phyloP scores from a whole-genome alignment of 1,140 invertebrate species.

The Eupristina koningsbergeri region DNA sequence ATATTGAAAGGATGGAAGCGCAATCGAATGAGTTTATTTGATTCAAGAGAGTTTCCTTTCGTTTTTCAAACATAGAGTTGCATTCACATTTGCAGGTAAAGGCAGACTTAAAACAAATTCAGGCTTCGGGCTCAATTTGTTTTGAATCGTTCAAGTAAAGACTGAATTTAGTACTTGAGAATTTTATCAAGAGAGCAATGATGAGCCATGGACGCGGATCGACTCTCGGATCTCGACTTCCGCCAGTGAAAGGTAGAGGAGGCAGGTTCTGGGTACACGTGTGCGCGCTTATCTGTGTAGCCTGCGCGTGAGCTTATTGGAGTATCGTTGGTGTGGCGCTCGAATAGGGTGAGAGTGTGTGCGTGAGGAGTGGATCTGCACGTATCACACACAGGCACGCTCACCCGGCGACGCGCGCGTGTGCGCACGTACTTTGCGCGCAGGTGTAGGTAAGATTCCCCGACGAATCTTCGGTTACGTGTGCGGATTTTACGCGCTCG shows the following conservation, averaged over 20 bases:
- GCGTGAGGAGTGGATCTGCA: too few species aligned
- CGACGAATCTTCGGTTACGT: not conserved
- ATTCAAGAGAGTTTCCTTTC: too few species aligned
- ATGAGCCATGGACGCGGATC: slow-evolving; percentile 62
- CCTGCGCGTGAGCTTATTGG: not conserved
- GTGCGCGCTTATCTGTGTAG: too few species aligned
- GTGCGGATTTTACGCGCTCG: not conserved
- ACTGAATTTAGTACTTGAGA: too few species aligned
- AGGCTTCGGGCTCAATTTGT: not conserved
- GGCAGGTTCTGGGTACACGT: not conserved
- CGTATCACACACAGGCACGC: not conserved
- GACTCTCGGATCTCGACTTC: slow-evolving; percentile 67
- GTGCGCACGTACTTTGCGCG: not conserved
- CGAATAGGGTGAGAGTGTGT: not conserved
- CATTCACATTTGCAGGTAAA: too few species aligned
- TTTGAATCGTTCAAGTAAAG: not conserved
- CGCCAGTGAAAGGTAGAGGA: slow-evolving; percentile 70
- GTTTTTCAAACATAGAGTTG: too few species aligned
- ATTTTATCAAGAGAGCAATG: slow-evolving; percentile 32
- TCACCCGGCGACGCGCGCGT: not conserved
- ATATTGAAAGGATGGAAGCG: too few species aligned
- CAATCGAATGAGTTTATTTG: too few species aligned
- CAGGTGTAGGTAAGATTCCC: not conserved
- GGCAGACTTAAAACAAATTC: too few species aligned
- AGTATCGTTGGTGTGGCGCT: not conserved